Evolutionary conservation across 2,888 invertebrate species (phyloP).

Genomic region (Prosapia bicincta): DNA sequence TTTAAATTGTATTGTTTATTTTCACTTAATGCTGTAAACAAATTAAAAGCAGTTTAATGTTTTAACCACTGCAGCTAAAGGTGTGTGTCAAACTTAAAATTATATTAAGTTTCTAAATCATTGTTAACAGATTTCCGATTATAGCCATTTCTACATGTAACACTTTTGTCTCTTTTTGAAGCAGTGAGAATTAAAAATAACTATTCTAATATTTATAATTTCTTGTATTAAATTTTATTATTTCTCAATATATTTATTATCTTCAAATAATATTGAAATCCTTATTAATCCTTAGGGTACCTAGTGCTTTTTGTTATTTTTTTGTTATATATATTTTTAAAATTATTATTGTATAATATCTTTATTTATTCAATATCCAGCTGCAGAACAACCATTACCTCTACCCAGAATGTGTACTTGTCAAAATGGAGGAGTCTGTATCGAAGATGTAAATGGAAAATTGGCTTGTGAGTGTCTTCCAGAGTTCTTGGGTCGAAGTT

Average conservation of each 20-base stretch:
- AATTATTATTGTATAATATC: background rate
- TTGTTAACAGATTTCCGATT: no score
- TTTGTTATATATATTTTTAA: background rate
- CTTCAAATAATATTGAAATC: background rate
- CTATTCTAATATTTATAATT: no score
- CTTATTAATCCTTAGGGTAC: background rate
- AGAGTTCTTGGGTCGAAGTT: conserved; percentile 68
- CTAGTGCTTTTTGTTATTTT: background rate
- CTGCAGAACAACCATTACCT: conserved; percentile 70
- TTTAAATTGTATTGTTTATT: no score
- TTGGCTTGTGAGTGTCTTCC: conserved; percentile 69
- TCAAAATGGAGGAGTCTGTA: conserved; percentile 81
- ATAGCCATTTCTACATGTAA: no score
- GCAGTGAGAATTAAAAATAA: no score
- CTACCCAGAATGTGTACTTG: conserved; percentile 78
- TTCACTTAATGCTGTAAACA: no score
- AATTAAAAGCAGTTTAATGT: no score
- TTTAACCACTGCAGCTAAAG: no score
- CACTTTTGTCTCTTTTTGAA: no score
- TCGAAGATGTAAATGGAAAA: conserved; percentile 49
- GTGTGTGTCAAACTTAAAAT: no score
- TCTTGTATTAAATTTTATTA: no score
- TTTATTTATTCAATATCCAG: conserved; percentile 46
- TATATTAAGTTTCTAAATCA: no score
- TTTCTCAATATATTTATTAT: background rate